Evolutionary conservation across 1,140 invertebrate genomes (phyloP).

Genomic region (Zaprionus davidi): DNA sequence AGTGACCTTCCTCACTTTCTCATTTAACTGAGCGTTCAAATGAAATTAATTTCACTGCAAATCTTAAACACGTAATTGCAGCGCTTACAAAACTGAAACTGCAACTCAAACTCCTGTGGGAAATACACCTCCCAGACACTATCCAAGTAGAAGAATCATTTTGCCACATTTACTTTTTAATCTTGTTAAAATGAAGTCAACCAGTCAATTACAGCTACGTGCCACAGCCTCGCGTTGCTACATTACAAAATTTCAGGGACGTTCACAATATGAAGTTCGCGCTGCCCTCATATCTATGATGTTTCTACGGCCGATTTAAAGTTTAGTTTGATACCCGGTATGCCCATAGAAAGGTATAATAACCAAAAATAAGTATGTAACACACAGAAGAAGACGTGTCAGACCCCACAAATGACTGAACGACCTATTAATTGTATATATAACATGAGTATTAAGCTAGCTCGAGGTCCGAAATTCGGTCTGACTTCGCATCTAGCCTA

Average conservation of each 20-base stretch:
- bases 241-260: background rate
- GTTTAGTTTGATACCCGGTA: too few species aligned
- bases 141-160: slow-evolving; percentile 31
- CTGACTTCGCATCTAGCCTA: too few species aligned
- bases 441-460: background rate
- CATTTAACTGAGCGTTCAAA: slow-evolving; percentile 78
- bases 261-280: background rate
- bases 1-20: slow-evolving; percentile 53
- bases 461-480: too few species aligned
- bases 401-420: background rate
- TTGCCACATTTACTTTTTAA: slow-evolving; percentile 46
- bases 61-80: slow-evolving; percentile 48
- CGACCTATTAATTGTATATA: too few species aligned
- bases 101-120: slow-evolving; percentile 12
- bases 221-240: background rate
- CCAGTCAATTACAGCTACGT: slow-evolving; percentile 54
- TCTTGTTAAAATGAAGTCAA: slow-evolving; percentile 65
- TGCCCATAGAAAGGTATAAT: too few species aligned
- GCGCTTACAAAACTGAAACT: slow-evolving; percentile 28
- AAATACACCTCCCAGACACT: background rate
- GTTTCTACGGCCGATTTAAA: too few species aligned
- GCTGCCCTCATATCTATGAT: too few species aligned
- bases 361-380: too few species aligned
- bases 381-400: background rate
- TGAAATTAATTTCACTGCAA: slow-evolving; percentile 74